A percentile compares a stretch with the other conserved stretches of the same genome.
phyloP scores from a whole-genome alignment of 2,888 invertebrate genomes.

The Drosophila trichaetosa region DNA sequence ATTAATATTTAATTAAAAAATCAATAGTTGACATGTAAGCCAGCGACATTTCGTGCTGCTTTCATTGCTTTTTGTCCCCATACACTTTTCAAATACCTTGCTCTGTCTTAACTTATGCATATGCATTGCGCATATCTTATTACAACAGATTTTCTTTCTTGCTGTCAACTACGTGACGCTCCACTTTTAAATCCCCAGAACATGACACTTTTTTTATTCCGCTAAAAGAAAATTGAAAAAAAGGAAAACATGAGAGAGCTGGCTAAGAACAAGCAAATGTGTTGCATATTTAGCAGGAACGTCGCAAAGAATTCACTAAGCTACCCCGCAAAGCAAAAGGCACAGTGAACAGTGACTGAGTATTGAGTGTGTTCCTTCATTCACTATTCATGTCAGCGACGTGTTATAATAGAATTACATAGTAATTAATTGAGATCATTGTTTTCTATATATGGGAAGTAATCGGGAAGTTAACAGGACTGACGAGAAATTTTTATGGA shows the following conservation, averaged over 20 bases:
- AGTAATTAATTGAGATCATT: neutral
- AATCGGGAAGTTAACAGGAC: neutral
- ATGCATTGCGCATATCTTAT: slow-evolving; percentile 78
- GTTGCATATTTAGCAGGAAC: slow-evolving; percentile 47
- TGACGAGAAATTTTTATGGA: neutral
- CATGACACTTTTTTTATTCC: slow-evolving; percentile 31
- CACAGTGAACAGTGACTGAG: neutral
- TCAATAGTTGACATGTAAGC: slow-evolving; percentile 81
- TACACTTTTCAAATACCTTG: slow-evolving; percentile 52
- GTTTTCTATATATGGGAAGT: neutral
- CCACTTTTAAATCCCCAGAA: slow-evolving; percentile 51
- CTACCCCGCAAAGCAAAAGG: neutral
- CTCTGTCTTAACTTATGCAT: slow-evolving; percentile 64
- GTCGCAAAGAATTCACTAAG: neutral
- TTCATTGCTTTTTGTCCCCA: slow-evolving; percentile 29
- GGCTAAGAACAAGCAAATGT: slow-evolving; percentile 30
- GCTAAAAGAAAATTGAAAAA: slow-evolving; percentile 26
- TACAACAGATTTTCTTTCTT: slow-evolving; percentile 70
- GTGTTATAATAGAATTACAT: slow-evolving; percentile 6
- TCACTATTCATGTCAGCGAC: slow-evolving; percentile 5
- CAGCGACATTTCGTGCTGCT: slow-evolving; percentile 56
- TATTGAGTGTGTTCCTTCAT: neutral
- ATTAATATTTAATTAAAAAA: slow-evolving; percentile 83
- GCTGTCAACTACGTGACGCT: slow-evolving; percentile 66
- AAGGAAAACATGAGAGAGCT: slow-evolving; percentile 24